phyloP scores from a whole-genome alignment of 2,797 vertebrate species.

The Spinus olivaceus region DNA sequence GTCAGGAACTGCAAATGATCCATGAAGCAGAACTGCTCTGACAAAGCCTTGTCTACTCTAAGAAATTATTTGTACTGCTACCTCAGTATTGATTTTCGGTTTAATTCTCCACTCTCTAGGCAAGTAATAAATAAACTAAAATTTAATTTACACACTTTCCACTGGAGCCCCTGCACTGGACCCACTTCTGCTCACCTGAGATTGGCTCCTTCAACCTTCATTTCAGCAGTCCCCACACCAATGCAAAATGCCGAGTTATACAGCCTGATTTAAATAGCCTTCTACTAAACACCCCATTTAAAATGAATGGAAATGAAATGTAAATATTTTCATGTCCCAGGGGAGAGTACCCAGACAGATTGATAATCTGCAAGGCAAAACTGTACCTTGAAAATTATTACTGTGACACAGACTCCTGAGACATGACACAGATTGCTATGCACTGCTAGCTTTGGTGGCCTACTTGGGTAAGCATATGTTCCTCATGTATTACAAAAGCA shows the following conservation, averaged over 20 bases:
- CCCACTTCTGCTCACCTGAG: neutral
- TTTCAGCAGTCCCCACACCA: neutral
- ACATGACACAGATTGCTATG: neutral
- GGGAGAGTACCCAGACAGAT: conserved; percentile 21
- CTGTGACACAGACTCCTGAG: neutral
- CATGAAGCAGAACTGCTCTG: neutral
- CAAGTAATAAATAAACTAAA: neutral
- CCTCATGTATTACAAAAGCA: neutral
- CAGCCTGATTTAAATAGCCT: neutral
- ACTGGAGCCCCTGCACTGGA: neutral
- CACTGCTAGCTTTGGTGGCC: neutral
- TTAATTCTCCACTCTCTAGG: neutral
- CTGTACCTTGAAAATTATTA: neutral
- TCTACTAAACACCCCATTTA: neutral
- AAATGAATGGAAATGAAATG: conserved; percentile 29
- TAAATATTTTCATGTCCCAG: conserved; percentile 10
- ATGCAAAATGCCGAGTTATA: neutral
- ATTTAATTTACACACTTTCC: neutral
- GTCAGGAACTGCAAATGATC: neutral
- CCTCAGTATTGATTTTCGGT: neutral
- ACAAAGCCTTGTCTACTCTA: neutral
- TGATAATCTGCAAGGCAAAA: conserved; percentile 54
- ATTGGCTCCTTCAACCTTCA: neutral
- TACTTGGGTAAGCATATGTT: neutral
- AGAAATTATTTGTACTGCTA: neutral